phyloP scores from a whole-genome alignment of 1,140 invertebrate genomes.

The Campoletis sonorensis region DNA sequence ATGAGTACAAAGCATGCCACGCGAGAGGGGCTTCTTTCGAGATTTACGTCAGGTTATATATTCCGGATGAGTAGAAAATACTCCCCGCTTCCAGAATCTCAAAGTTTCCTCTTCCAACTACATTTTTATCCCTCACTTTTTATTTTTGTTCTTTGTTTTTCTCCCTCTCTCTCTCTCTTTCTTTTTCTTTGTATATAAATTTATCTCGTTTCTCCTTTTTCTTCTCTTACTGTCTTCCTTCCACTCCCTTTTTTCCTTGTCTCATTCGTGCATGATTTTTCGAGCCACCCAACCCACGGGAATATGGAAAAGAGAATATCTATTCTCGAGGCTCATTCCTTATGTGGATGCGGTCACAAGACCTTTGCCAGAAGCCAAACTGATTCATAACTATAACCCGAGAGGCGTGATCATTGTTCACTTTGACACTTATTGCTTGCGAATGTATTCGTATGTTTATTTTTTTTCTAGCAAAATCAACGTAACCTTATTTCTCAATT shows the following conservation, averaged over 20 bases:
- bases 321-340: constrained; percentile 30
- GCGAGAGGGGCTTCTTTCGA: constrained; percentile 38
- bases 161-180: not conserved
- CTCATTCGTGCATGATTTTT: not conserved
- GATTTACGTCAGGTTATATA: constrained; percentile 53
- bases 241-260: not conserved
- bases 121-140: not conserved
- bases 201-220: no score
- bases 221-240: no score
- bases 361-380: constrained; percentile 47
- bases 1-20: constrained; percentile 20
- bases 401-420: constrained; percentile 46
- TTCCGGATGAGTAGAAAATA: constrained; percentile 44
- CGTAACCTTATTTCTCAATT: no score
- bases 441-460: not conserved
- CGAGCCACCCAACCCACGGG: not conserved
- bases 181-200: not conserved
- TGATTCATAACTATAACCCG: constrained; percentile 42
- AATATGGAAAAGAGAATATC: constrained; percentile 16
- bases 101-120: constrained; percentile 10
- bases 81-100: not conserved
- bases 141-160: no score
- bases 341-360: not conserved
- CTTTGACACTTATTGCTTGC: constrained; percentile 47
- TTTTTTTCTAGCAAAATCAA: not conserved